These are phyloP conservation scores for Anolis apletophallus DNA, from an alignment of 2,797 vertebrate species.

Conservation along the genomic window DNA sequence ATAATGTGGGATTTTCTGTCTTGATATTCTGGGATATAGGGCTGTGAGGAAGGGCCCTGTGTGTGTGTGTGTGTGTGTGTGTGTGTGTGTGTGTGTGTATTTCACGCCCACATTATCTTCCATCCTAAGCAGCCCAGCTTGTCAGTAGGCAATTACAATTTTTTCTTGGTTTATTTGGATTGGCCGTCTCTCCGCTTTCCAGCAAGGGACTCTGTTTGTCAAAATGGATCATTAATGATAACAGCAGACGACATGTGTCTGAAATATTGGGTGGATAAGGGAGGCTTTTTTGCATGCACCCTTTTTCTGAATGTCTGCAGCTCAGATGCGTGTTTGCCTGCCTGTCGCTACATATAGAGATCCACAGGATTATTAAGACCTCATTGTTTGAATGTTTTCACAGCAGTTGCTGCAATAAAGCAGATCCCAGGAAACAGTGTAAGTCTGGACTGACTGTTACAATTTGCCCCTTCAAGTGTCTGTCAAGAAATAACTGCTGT, in stretches of 20 bases:
- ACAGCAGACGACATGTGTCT: constrained; percentile 85
- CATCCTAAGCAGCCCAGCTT: constrained; percentile 81
- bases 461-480: neutral
- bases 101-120: constrained; percentile 82
- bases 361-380: constrained; percentile 82
- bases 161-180: constrained; percentile 90
- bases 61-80: constrained; percentile 14
- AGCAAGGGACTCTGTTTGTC: constrained; percentile 87
- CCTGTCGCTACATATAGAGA: constrained; percentile 79
- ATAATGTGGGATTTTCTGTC: no score
- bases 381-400: constrained; percentile 86
- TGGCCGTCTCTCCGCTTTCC: constrained; percentile 90
- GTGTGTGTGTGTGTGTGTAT: no score
- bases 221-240: constrained; percentile 84
- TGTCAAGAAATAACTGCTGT: constrained; percentile 4
- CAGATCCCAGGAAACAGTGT: constrained; percentile 84
- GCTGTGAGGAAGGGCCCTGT: no score
- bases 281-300: constrained; percentile 57
- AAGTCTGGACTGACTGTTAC: constrained; percentile 61
- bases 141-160: constrained; percentile 79
- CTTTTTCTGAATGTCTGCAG: constrained; percentile 74
- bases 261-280: constrained; percentile 80
- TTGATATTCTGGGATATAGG: no score
- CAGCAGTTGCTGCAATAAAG: constrained; percentile 83
- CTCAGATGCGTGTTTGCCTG: constrained; percentile 78